Percentiles rank a stretch among this genome's conserved stretches.
Conservation (phyloP, 2,797 vertebrate genomes). For the Amniataba percoides region DNA sequence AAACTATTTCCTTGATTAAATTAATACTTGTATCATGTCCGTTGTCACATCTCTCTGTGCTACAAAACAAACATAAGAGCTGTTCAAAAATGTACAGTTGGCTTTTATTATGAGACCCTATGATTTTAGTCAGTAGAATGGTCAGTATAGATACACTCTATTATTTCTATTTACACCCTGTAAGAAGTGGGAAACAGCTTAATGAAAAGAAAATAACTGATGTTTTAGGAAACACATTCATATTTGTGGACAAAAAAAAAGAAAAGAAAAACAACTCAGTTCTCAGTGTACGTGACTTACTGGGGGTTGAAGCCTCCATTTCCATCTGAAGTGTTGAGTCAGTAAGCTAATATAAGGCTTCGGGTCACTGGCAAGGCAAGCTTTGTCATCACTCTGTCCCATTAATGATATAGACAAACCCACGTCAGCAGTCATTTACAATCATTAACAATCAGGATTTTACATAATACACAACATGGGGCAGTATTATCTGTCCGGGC, state of each 20-base stretch:
- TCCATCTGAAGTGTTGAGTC: slow-evolving; percentile 57
- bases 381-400: slow-evolving; percentile 83
- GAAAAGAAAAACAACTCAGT: slow-evolving; percentile 8
- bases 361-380: slow-evolving; percentile 80
- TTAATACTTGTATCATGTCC: neutral
- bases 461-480: slow-evolving; percentile 37
- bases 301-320: slow-evolving; percentile 63
- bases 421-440: slow-evolving; percentile 67
- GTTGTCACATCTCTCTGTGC: neutral
- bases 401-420: slow-evolving; percentile 85
- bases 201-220: slow-evolving; percentile 60
- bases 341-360: slow-evolving; percentile 75
- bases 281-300: slow-evolving; percentile 45
- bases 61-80: slow-evolving; percentile 56
- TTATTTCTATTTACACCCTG: slow-evolving; percentile 83
- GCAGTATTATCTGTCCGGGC: slow-evolving; percentile 15
- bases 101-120: slow-evolving; percentile 83
- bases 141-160: slow-evolving; percentile 80
- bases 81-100: slow-evolving; percentile 81
- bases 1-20: slow-evolving; percentile 66
- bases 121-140: slow-evolving; percentile 77
- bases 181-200: slow-evolving; percentile 71
- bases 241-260: slow-evolving; percentile 59
- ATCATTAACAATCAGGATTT: slow-evolving; percentile 57
- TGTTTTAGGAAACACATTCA: slow-evolving; percentile 76